These are phyloP conservation scores for Microplitis manilae DNA, from an alignment of 2,888 invertebrate species.

Conservation along the genomic window DNA sequence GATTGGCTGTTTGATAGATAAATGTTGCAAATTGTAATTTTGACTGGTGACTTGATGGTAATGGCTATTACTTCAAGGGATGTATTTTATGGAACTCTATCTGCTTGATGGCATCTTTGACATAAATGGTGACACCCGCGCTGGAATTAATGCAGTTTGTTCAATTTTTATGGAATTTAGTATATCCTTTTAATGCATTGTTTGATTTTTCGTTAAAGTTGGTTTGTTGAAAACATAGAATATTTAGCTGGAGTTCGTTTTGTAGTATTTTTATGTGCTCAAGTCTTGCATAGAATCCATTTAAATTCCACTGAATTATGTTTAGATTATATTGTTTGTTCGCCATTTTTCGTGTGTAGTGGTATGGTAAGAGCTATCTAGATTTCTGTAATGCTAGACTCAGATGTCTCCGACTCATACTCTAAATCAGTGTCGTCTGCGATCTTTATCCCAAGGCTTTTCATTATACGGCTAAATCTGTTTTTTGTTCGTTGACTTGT, in stretches of 20 bases:
- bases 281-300: slow-evolving; percentile 12
- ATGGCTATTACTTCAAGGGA: slow-evolving; percentile 46
- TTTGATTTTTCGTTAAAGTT: slow-evolving; percentile 31
- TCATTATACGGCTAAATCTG: slow-evolving; percentile 10
- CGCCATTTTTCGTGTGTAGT: neutral
- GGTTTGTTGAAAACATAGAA: slow-evolving; percentile 38
- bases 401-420: neutral
- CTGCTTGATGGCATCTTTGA: slow-evolving; percentile 15
- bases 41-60: slow-evolving; percentile 25
- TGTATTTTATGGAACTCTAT: slow-evolving; percentile 36
- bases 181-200: slow-evolving; percentile 27
- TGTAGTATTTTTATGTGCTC: slow-evolving; percentile 19
- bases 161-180: slow-evolving; percentile 37
- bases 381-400: neutral
- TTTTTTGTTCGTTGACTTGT: neutral
- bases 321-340: neutral
- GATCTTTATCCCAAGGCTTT: neutral
- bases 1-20: slow-evolving; percentile 46
- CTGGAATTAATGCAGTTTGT: slow-evolving; percentile 26
- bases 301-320: slow-evolving; percentile 38
- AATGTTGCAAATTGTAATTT: slow-evolving; percentile 46
- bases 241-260: neutral
- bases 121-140: slow-evolving; percentile 39
- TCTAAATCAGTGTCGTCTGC: neutral
- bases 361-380: too few species aligned